A percentile compares a stretch with the other conserved stretches of the same genome.
Conservation (phyloP, 2,888 invertebrate genomes). For the Phasia obesa region DNA sequence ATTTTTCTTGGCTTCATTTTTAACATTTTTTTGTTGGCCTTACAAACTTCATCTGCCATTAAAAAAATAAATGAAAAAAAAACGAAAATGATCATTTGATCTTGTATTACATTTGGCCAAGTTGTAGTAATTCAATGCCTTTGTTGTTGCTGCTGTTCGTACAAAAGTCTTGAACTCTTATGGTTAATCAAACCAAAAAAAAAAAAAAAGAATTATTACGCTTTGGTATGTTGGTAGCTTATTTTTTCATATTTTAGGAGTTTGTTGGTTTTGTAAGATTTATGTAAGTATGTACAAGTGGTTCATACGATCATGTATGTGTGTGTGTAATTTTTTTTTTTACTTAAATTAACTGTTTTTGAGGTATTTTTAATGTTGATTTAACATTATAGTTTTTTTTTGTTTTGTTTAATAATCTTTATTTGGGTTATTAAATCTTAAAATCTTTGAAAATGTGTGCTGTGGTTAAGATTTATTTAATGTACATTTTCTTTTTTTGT, state of each 20-base stretch:
- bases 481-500: constrained; percentile 21
- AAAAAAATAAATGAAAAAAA: constrained; percentile 6
- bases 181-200: constrained; percentile 44
- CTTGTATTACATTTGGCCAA: constrained; percentile 50
- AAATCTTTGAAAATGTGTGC: constrained; percentile 65
- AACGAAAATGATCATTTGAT: constrained; percentile 53
- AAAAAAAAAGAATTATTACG: constrained; percentile 30
- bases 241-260: neutral
- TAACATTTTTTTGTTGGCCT: constrained; percentile 10
- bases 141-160: constrained; percentile 8
- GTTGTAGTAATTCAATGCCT: constrained; percentile 26
- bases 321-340: neutral
- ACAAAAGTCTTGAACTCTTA: constrained; percentile 38
- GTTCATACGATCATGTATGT: neutral
- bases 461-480: constrained; percentile 58
- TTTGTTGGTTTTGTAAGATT: constrained; percentile 3
- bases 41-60: constrained; percentile 11
- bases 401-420: constrained; percentile 30
- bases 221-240: constrained; percentile 30
- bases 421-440: constrained; percentile 62
- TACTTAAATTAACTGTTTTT: constrained; percentile 46
- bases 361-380: constrained; percentile 28
- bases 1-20: constrained; percentile 61
- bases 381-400: constrained; percentile 1
- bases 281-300: neutral